Evolutionary conservation across 2,888 invertebrate species (phyloP), one percentile per base, ranked within the genome.

Genomic region (Sympetrum striolatum): DNA sequence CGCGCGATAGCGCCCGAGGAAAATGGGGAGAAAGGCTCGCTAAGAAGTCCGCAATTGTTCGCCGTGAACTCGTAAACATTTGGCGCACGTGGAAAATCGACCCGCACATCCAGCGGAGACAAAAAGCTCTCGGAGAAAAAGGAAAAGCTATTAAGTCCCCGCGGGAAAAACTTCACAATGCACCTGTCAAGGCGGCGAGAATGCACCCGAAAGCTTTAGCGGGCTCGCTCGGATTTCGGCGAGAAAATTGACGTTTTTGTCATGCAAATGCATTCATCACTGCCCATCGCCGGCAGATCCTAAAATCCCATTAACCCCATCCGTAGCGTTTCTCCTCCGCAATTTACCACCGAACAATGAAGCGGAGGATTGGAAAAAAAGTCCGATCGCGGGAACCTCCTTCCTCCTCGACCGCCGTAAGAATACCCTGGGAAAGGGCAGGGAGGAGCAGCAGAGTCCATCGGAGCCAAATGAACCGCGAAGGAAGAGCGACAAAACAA

Each of bases 251-350:
- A 64, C 37, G 86, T 86, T 86, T 86, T 86, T 86, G 60, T 86
- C 86, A 86, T 86, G 86, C 64, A 86, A 86, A 86, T 86, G 60
- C 86, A 86, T 86, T 64, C 86, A 86, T 86, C 86, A 60, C 60
- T 60, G 39, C 60, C 86, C 64, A 86, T 86, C 86, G 86, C 86
- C 37, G n/a, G 12, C 86, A 86, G 86, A 86, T 86, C 60, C 60
- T 60, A 64, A 86, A 86, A 60, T 86, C 86, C 37, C 64, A 86
- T 64, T 60, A 86, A 60, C n/a, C 60, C 64, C 64, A 64, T 73
- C 60, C 60, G 60, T 25, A 18, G 31, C 86, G 60, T 44, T 82
- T 18, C 60, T 22, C 37, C 58, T 31, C 22, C 64, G 86, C n/a
- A 86, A 86, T 86, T 64, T 86, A 35, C 86, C 58, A 35, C 35